These are phyloP conservation scores for Poecilia picta DNA, from an alignment of 2,797 vertebrate genomes.

Conservation along the genomic window DNA sequence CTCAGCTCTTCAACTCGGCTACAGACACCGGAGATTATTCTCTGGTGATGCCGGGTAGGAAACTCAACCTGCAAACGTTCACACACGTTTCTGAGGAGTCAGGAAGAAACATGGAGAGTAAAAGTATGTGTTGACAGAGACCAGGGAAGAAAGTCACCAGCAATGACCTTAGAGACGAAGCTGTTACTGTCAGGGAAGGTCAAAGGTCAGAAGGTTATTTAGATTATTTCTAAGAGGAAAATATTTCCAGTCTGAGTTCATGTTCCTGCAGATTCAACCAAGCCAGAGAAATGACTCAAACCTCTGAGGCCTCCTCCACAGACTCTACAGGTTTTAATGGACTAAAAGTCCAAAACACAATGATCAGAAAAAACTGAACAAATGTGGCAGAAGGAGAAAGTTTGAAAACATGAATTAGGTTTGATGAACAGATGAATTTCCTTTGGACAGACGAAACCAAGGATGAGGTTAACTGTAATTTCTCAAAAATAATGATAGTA, in stretches of 20 bases:
- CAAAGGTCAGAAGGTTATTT: background rate
- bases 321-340: background rate
- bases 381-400: background rate
- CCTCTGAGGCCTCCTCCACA: background rate
- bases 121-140: background rate
- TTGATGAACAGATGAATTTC: background rate
- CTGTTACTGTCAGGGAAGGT: background rate
- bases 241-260: background rate
- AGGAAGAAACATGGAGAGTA: background rate
- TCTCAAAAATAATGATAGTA: background rate
- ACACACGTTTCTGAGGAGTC: background rate
- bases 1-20: constrained; percentile 92
- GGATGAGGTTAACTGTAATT: background rate
- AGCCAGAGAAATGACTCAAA: background rate
- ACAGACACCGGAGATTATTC: constrained; percentile 93
- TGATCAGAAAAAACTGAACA: background rate
- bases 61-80: constrained; percentile 8
- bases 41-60: constrained; percentile 91
- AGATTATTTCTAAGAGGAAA: background rate
- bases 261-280: background rate
- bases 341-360: background rate
- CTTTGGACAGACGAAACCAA: background rate
- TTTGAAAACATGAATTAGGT: background rate
- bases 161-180: background rate
- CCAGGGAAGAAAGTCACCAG: background rate